Conservation (phyloP, 2,888 invertebrate genomes). For the Drosophila koepferae region DNA sequence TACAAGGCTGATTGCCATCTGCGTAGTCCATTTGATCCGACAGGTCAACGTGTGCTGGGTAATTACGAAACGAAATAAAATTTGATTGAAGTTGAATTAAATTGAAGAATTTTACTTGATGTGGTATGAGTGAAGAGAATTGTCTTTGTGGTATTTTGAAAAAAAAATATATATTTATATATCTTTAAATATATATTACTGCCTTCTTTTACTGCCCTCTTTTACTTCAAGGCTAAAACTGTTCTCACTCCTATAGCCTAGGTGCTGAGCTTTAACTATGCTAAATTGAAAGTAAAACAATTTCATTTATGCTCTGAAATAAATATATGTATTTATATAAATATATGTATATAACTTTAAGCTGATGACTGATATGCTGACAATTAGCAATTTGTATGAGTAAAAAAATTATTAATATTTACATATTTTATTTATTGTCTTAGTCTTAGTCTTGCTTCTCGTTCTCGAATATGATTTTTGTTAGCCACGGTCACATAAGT, state of each 20-base stretch:
- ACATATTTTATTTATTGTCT: not conserved
- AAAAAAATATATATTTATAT: no score
- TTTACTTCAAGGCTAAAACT: no score
- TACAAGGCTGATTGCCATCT: constrained; percentile 90
- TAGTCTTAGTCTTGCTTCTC: no score
- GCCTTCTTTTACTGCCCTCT: no score
- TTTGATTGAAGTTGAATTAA: not conserved
- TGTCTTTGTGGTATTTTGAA: not conserved
- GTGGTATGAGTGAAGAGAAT: not conserved
- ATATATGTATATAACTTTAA: no score
- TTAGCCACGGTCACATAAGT: not conserved
- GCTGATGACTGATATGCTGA: no score
- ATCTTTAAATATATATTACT: not conserved
- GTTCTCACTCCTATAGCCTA: no score
- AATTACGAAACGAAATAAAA: constrained; percentile 85
- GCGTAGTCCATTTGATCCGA: constrained; percentile 93
- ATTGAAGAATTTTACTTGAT: not conserved
- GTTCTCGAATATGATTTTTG: no score
- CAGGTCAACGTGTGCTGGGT: constrained; percentile 90
- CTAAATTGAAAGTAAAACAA: no score
- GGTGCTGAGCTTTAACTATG: no score
- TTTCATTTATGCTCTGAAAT: no score
- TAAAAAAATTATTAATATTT: not conserved
- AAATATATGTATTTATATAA: no score
- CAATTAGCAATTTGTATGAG: not conserved